Conservation (phyloP, 2,888 invertebrate genomes). For the Oasisia sp. region DNA sequence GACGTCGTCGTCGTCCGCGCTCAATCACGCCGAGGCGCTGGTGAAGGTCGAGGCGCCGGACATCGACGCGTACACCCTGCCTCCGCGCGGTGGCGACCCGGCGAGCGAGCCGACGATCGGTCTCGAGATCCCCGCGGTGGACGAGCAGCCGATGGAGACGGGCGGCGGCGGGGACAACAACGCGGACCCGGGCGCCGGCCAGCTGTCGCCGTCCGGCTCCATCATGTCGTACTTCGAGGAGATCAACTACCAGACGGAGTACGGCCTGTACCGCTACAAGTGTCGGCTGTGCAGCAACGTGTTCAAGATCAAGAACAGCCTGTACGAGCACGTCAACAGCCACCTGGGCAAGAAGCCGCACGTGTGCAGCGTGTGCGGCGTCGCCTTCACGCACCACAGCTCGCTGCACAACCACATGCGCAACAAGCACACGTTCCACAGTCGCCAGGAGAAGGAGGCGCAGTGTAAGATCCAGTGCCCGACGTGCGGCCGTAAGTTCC, state of each 20-base stretch:
- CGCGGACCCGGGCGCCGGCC: background rate
- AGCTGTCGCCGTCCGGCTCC: background rate
- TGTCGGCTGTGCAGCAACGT: constrained; percentile 38
- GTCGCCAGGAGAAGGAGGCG: constrained; percentile 35
- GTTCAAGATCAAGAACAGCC: constrained; percentile 38
- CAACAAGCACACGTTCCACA: constrained; percentile 37
- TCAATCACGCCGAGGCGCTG: background rate
- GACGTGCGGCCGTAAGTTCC: constrained; percentile 34
- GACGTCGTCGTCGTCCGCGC: background rate
- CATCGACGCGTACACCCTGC: background rate
- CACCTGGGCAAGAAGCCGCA: constrained; percentile 39
- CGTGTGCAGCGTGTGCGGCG: constrained; percentile 36
- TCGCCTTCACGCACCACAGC: constrained; percentile 38
- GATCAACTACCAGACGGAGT: constrained; percentile 34
- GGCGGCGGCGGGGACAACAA: background rate
- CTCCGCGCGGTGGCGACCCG: background rate
- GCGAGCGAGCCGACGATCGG: background rate
- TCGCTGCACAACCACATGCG: constrained; percentile 40
- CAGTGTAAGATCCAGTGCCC: constrained; percentile 30
- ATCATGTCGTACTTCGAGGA: constrained; percentile 35
- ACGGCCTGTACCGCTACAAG: constrained; percentile 35
- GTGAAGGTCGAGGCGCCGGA: background rate
- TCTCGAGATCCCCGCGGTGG: background rate
- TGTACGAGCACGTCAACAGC: constrained; percentile 41
- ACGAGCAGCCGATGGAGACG: background rate